A percentile compares a stretch with the other conserved stretches of the same genome.
phyloP scores from a whole-genome alignment of 1,140 invertebrate species.

The Cephus cinctus region DNA sequence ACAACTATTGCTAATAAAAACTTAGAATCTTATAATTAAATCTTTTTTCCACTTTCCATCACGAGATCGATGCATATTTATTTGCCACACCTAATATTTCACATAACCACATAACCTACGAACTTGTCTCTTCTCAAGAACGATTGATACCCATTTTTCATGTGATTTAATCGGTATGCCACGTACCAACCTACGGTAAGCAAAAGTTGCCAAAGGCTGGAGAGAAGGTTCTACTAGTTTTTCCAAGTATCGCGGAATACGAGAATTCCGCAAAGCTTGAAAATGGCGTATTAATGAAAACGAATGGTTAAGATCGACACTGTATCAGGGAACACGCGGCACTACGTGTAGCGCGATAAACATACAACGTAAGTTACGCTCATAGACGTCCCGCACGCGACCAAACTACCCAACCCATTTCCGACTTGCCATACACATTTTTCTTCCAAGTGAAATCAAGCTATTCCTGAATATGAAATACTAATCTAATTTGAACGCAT shows the following conservation, averaged over 20 bases:
- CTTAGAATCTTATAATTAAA: too few relatives aligned
- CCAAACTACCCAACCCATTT: too few relatives aligned
- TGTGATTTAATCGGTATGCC: too few relatives aligned
- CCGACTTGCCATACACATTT: neutral
- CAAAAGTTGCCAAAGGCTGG: neutral
- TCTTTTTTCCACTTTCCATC: too few relatives aligned
- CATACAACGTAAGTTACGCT: slow-evolving; percentile 29
- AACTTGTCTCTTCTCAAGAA: neutral
- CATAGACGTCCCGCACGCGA: slow-evolving; percentile 32
- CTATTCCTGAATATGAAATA: slow-evolving; percentile 3
- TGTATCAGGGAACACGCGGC: slow-evolving; percentile 28
- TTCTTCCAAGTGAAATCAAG: slow-evolving; percentile 4
- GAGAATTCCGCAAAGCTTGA: slow-evolving; percentile 8
- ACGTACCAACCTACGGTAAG: neutral
- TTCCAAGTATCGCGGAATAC: slow-evolving; percentile 20
- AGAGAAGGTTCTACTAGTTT: neutral
- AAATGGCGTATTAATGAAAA: slow-evolving; percentile 27
- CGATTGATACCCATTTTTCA: neutral
- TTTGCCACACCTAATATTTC: too few relatives aligned
- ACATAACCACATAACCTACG: too few relatives aligned
- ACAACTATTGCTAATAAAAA: too few relatives aligned
- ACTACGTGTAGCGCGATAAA: slow-evolving; percentile 31
- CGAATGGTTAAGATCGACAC: slow-evolving; percentile 28
- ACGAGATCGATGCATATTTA: too few relatives aligned
- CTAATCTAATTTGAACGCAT: too few relatives aligned